Evolutionary conservation across 2,797 vertebrate genomes (phyloP), one percentile per base, ranked within the genome.

Genomic region (Apodemus agrarius): DNA sequence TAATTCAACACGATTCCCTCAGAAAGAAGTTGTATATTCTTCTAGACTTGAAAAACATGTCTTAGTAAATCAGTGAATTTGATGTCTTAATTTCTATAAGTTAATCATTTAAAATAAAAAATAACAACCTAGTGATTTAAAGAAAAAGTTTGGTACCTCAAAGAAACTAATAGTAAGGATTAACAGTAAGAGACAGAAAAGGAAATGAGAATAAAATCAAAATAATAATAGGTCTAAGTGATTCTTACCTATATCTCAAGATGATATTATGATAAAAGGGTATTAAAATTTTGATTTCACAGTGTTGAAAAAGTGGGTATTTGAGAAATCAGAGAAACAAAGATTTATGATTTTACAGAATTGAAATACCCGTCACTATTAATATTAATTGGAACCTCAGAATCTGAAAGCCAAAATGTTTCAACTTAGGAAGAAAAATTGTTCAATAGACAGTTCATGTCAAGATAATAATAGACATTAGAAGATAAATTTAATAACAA

Each of bases 161-260:
- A 26, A 94, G 11, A 61, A 81, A 78, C 67, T 65, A 49, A 81
- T 81, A 21, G 24, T 63, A 92, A 92, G 34, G 14, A 37, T 17
- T 63, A 57, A 26, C 81, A 76, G 19, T 34, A 93, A 88, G 14
- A 54, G 61, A 75, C 54, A 84, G 6, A 92, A 52, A 92, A 57
- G 11, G 0, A 87, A 83, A 91, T 67, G 11, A 86, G 52, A 17
- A 43, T 12, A 59, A 94, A 80, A 74, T 49, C 6, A 65, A 76
- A 19, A 61, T 78, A 82, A 89, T 85, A 89, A 79, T 59, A 76
- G 29, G 1, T 8, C 63, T 91, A 57, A 84, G 4, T 91, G 37
- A 90, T 84, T 91, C 76, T 87, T 43, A 17, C 43, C 7, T 93
- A n/a, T 72, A 37, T 94, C 79, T 95, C 16, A 96, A 72, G 95